A percentile compares a stretch with the other conserved stretches of the same genome.
phyloP scores from a whole-genome alignment of 37 sponge, comb jelly and placozoan genomes.

The Beroe forskalii region DNA sequence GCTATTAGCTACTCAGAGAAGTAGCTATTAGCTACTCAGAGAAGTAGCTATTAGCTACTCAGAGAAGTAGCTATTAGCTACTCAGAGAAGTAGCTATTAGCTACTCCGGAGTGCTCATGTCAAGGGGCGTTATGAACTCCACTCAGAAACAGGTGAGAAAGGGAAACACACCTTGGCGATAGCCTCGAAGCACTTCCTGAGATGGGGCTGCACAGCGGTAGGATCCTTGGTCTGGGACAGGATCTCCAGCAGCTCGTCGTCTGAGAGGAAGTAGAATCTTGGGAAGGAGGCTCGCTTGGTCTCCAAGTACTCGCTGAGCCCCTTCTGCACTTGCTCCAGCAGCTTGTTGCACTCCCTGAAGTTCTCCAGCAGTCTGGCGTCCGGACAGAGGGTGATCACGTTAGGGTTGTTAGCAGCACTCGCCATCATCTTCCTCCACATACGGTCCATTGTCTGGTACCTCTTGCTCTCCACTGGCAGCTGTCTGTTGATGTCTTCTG shows the following conservation, averaged over 20 bases:
- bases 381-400: slow-evolving; percentile 89
- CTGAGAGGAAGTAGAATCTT: slow-evolving; percentile 98
- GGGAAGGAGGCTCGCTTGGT: slow-evolving; percentile 96
- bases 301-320: slow-evolving; percentile 98
- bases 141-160: too few species aligned
- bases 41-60: too few species aligned
- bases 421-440: slow-evolving; percentile 95
- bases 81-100: too few species aligned
- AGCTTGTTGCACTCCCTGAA: slow-evolving; percentile 94
- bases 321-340: slow-evolving; percentile 98
- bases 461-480: slow-evolving; percentile 95
- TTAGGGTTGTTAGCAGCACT: slow-evolving; percentile 82
- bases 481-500: slow-evolving; percentile 96
- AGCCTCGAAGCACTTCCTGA: slow-evolving; percentile 99
- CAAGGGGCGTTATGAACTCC: too few species aligned
- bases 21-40: too few species aligned
- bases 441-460: slow-evolving; percentile 98
- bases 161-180: slow-evolving; percentile 87
- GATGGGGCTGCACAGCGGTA: slow-evolving; percentile 99
- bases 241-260: slow-evolving; percentile 98
- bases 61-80: too few species aligned
- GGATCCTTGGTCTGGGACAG: slow-evolving; percentile 99
- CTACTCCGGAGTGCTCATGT: too few species aligned
- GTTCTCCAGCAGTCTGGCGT: slow-evolving; percentile 88
- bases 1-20: too few species aligned